Evolutionary conservation across 2,888 invertebrate genomes (phyloP), one percentile per base, ranked within the genome.

Genomic region (Ophioninae sp.): DNA sequence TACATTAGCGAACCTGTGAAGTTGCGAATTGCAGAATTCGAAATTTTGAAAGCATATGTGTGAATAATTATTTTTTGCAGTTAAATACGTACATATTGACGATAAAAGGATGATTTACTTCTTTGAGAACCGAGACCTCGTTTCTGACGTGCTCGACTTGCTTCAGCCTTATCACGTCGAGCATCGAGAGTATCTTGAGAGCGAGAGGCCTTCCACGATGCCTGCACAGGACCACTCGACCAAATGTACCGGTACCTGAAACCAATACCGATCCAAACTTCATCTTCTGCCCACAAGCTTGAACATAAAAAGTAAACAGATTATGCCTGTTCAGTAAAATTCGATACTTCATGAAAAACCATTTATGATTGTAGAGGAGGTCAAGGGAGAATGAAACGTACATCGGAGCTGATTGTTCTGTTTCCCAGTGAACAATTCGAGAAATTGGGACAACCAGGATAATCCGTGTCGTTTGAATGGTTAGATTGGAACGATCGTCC

Each of bases 71-170:
- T 13, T 44, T n/a, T 37, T 64, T 70, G 6, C 10, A 23, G 20
- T 64, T 8, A 57, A 88, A 88, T 88, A 94, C 97, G 96, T 94
- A 98, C 97, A 98, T 94, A 93, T 98, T 97, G 80, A 99, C 98
- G 91, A 99, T 96, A 94, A 99, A 99, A 75, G 99, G 99, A 94
- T 99, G 99, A 89, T 96, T 95, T 89, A 99, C 96, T 94, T 97
- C 97, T 86, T 96, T 95, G 84, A 99, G 95, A 89, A 99, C 98
- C 89, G 96, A 96, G 93, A 99, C 98, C 94, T 99, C 99, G 93
- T 98, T 99, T 94, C 98, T 97, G 85, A 99, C 99, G 93, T 99
- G 99, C 90, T 98, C 98, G 88, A 98, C 97, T 94, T 99, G 99
- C 93, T 99, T 98, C 89, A 98, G 95, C 91, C 98, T 95, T 90